A percentile compares a stretch with the other conserved stretches of the same genome.
These are phyloP conservation scores for Podabrus alpinus DNA, from an alignment of 2,888 invertebrate genomes.

Conservation along the genomic window DNA sequence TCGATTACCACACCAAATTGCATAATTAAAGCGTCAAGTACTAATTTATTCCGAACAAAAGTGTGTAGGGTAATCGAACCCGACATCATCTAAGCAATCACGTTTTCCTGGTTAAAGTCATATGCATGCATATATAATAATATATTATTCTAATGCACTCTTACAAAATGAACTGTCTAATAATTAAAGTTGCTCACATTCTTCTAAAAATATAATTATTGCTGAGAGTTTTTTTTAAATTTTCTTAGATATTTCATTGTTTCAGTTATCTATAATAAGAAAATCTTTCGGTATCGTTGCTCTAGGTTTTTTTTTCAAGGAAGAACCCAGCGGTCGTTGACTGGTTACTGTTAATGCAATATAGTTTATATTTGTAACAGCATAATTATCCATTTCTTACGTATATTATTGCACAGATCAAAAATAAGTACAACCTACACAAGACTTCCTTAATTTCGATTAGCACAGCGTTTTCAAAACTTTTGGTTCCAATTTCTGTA, in stretches of 20 bases:
- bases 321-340: conserved; percentile 43
- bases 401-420: neutral
- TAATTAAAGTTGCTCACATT: neutral
- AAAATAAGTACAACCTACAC: neutral
- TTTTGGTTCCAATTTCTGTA: neutral
- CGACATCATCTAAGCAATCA: conserved; percentile 19
- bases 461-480: neutral
- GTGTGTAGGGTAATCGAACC: conserved; percentile 20
- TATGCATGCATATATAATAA: neutral
- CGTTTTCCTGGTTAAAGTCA: conserved; percentile 16
- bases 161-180: neutral
- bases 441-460: neutral
- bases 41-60: conserved; percentile 7
- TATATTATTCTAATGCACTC: neutral
- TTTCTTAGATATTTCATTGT: neutral
- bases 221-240: neutral
- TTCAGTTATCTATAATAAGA: neutral
- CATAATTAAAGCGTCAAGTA: conserved; percentile 15
- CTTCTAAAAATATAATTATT: neutral
- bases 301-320: neutral
- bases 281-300: neutral
- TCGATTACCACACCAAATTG: conserved; percentile 11
- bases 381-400: neutral
- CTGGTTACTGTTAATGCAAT: conserved; percentile 28
- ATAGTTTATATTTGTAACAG: conserved; percentile 36